Percentiles rank a stretch among this genome's conserved stretches.
These are phyloP conservation scores for Thymelicus sylvestris DNA, from an alignment of 2,888 invertebrate genomes.

Conservation along the genomic window DNA sequence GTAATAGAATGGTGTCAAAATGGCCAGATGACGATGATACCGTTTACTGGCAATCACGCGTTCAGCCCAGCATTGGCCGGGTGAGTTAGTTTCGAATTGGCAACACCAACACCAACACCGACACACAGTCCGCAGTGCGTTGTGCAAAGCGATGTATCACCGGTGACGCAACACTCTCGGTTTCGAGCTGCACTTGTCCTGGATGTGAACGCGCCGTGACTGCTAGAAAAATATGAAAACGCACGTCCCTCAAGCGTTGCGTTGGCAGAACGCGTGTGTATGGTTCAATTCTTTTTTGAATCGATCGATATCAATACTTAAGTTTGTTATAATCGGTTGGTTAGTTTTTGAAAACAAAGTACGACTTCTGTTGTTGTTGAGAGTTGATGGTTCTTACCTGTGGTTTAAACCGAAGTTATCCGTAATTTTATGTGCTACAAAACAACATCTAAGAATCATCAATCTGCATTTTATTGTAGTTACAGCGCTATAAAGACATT, in stretches of 20 bases:
- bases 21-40: not conserved
- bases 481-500: too few species aligned
- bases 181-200: conserved; percentile 82
- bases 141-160: conserved; percentile 68
- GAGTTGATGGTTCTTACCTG: too few species aligned
- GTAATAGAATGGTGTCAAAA: conserved; percentile 23
- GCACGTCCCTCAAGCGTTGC: conserved; percentile 63
- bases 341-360: too few species aligned
- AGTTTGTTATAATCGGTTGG: too few species aligned
- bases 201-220: conserved; percentile 77
- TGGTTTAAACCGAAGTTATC: too few species aligned
- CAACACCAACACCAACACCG: conserved; percentile 41
- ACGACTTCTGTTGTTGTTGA: too few species aligned
- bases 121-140: conserved; percentile 47
- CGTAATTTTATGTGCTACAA: too few species aligned
- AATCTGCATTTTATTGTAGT: too few species aligned
- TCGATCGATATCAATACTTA: too few species aligned
- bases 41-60: conserved; percentile 26
- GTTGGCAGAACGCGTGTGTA: conserved; percentile 42
- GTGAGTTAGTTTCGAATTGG: conserved; percentile 48
- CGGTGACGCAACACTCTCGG: conserved; percentile 78
- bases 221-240: conserved; percentile 77
- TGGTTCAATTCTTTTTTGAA: too few species aligned
- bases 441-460: too few species aligned
- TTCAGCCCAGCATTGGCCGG: conserved; percentile 26